A percentile compares a stretch with the other conserved stretches of the same genome.
Conservation (phyloP, 2,888 invertebrate genomes). For the Drosophila cognata region DNA sequence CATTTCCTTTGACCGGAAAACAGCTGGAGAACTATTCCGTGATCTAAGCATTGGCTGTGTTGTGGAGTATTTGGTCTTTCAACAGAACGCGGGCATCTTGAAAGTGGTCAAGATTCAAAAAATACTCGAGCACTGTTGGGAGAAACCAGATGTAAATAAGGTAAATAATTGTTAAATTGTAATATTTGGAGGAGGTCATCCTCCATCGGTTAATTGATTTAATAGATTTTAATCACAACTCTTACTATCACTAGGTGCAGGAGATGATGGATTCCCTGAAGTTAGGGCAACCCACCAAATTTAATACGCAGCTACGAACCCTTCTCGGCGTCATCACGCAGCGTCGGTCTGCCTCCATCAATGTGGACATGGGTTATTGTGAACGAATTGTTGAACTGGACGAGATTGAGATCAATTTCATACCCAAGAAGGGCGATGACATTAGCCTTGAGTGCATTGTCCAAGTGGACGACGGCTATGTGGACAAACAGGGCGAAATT, state of each 20-base stretch:
- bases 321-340: constrained; percentile 69
- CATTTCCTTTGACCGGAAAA: constrained; percentile 86
- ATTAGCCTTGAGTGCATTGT: constrained; percentile 88
- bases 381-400: constrained; percentile 87
- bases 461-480: constrained; percentile 87
- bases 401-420: constrained; percentile 87
- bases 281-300: constrained; percentile 67
- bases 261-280: constrained; percentile 61
- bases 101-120: constrained; percentile 87
- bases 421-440: constrained; percentile 90
- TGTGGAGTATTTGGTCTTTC: constrained; percentile 87
- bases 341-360: constrained; percentile 56
- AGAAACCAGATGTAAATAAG: constrained; percentile 76
- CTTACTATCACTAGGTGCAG: constrained; percentile 50
- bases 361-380: constrained; percentile 84
- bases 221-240: neutral
- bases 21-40: constrained; percentile 54
- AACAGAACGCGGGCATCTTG: constrained; percentile 84
- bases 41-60: constrained; percentile 86
- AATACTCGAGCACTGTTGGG: constrained; percentile 86
- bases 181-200: too few relatives aligned
- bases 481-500: constrained; percentile 86
- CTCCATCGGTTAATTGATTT: neutral
- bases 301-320: constrained; percentile 77
- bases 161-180: constrained; percentile 8